phyloP scores from a whole-genome alignment of 2,797 vertebrate species.

The Peromyscus eremicus region DNA sequence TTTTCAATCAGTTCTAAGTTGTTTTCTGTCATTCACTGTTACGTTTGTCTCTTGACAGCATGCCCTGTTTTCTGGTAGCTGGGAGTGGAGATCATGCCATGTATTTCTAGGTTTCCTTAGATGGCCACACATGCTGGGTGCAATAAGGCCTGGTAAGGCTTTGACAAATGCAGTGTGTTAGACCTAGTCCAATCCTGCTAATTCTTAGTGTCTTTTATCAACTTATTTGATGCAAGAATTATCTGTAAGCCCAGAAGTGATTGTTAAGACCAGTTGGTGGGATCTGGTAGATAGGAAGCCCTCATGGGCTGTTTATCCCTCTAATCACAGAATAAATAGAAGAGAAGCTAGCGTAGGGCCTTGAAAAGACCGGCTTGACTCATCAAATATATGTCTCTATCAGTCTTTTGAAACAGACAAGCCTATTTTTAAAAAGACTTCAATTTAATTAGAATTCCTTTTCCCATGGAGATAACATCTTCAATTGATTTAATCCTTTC shows the following conservation, averaged over 20 bases:
- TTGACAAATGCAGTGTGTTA: slow-evolving; percentile 23
- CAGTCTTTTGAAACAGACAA: slow-evolving; percentile 69
- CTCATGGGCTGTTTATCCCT: slow-evolving; percentile 52
- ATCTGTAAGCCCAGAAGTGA: slow-evolving; percentile 50
- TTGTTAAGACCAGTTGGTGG: slow-evolving; percentile 56
- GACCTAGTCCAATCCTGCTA: slow-evolving; percentile 4
- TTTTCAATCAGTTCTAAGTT: not conserved
- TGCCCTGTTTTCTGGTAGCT: not conserved
- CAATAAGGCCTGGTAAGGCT: not conserved
- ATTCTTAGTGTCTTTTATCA: slow-evolving; percentile 36
- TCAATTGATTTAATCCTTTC: slow-evolving; percentile 87
- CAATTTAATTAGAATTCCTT: slow-evolving; percentile 86
- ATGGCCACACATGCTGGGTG: not conserved
- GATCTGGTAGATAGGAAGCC: slow-evolving; percentile 61
- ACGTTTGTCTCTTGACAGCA: not conserved
- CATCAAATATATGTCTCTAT: slow-evolving; percentile 73
- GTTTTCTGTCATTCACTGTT: not conserved
- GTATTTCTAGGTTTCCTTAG: not conserved
- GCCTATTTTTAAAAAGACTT: slow-evolving; percentile 68
- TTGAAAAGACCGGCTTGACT: slow-evolving; percentile 65
- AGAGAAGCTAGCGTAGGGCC: slow-evolving; percentile 15
- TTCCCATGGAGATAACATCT: slow-evolving; percentile 88
- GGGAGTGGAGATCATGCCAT: not conserved
- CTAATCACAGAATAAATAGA: slow-evolving; percentile 69
- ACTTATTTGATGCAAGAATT: slow-evolving; percentile 51